These are phyloP conservation scores for Silurus lanzhouensis DNA, from an alignment of 2,797 vertebrate genomes.

Conservation along the genomic window DNA sequence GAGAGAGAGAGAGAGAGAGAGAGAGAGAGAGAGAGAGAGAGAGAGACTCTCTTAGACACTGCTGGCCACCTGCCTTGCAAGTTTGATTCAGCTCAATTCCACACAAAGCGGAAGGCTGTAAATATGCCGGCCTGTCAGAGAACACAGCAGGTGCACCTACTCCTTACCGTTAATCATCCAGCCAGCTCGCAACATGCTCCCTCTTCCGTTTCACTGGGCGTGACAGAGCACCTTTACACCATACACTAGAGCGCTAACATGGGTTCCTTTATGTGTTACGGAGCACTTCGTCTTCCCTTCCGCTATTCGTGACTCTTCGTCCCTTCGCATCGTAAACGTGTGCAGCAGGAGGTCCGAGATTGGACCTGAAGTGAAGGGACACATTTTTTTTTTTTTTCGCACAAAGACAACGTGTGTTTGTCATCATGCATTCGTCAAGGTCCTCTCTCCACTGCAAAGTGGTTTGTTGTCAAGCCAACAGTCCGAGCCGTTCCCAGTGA, in stretches of 20 bases:
- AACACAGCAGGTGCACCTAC: slow-evolving; percentile 51
- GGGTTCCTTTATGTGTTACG: background rate
- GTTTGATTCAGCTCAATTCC: slow-evolving; percentile 36
- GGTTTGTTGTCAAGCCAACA: slow-evolving; percentile 24
- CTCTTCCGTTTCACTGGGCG: slow-evolving; percentile 22
- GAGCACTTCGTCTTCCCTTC: slow-evolving; percentile 1
- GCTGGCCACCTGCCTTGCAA: slow-evolving; percentile 46
- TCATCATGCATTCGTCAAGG: slow-evolving; percentile 34
- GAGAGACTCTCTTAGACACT: background rate
- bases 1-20: background rate
- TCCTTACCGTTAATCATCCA: slow-evolving; percentile 47
- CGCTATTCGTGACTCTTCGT: background rate
- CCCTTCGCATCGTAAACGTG: background rate
- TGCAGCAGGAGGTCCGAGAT: slow-evolving; percentile 4
- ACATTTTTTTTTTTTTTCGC: background rate
- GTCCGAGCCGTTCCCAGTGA: slow-evolving; percentile 34
- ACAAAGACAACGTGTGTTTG: slow-evolving; percentile 21
- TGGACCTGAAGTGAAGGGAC: background rate
- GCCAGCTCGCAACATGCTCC: slow-evolving; percentile 33
- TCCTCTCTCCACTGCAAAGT: background rate
- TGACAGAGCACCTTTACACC: slow-evolving; percentile 36
- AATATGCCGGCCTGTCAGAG: slow-evolving; percentile 52
- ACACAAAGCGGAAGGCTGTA: slow-evolving; percentile 43
- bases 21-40: slow-evolving; percentile 1
- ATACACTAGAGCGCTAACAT: background rate